These are phyloP conservation scores for Apodemia mormo DNA, from an alignment of 2,888 invertebrate species.

Conservation along the genomic window DNA sequence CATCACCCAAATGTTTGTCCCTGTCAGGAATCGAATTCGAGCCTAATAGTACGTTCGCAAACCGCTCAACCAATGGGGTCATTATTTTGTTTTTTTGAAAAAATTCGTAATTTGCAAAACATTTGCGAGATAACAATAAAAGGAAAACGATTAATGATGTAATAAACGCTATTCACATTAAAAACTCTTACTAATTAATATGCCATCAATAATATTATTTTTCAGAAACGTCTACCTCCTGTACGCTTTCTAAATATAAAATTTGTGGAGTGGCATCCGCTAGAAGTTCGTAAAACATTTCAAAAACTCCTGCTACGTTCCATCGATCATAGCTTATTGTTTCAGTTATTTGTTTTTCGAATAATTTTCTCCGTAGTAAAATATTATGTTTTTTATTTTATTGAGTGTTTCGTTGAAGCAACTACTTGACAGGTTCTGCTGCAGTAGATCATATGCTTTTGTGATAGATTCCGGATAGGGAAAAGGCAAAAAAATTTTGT, in stretches of 20 bases:
- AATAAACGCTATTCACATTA: background rate
- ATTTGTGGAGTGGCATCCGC: background rate
- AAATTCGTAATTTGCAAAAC: too few species aligned
- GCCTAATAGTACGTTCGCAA: too few species aligned
- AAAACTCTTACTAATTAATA: background rate
- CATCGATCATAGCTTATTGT: conserved; percentile 11
- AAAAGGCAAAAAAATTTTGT: too few species aligned
- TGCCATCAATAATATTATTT: background rate
- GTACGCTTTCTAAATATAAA: background rate
- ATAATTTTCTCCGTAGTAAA: background rate
- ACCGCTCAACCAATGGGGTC: too few species aligned
- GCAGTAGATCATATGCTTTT: too few species aligned
- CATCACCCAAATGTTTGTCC: too few species aligned
- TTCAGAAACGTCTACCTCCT: background rate
- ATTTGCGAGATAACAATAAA: too few species aligned
- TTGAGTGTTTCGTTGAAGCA: background rate
- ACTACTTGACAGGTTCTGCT: too few species aligned
- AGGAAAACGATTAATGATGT: too few species aligned
- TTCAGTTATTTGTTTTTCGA: background rate
- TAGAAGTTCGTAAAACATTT: conserved; percentile 11
- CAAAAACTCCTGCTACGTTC: conserved; percentile 13
- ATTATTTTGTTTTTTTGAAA: too few species aligned
- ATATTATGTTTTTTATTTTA: background rate
- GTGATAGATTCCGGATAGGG: too few species aligned
- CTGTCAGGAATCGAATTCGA: too few species aligned